These are phyloP conservation scores for Drosophila prosaltans DNA, from an alignment of 1,140 invertebrate genomes.

Conservation along the genomic window DNA sequence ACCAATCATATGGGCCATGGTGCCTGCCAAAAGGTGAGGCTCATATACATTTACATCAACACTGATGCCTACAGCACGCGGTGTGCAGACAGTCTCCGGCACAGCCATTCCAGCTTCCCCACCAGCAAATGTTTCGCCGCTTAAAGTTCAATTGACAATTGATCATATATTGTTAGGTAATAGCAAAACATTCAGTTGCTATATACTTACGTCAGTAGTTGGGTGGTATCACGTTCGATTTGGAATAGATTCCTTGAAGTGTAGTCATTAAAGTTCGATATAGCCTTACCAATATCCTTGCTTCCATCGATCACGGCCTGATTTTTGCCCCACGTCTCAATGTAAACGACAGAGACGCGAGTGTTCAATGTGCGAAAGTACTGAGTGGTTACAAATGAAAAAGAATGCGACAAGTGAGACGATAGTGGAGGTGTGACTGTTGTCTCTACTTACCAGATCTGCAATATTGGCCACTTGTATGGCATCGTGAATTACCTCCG, in stretches of 20 bases:
- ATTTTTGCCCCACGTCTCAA: slow-evolving; percentile 97
- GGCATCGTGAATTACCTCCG: slow-evolving; percentile 96
- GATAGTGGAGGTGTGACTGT: background rate
- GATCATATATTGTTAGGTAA: background rate
- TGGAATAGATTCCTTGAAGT: slow-evolving; percentile 91
- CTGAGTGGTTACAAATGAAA: slow-evolving; percentile 83
- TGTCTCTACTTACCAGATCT: slow-evolving; percentile 90
- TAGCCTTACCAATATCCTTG: slow-evolving; percentile 92
- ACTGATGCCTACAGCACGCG: slow-evolving; percentile 95
- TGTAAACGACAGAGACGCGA: slow-evolving; percentile 95
- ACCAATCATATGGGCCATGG: slow-evolving; percentile 98
- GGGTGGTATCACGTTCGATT: slow-evolving; percentile 93
- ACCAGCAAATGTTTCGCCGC: slow-evolving; percentile 91
- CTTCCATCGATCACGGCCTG: slow-evolving; percentile 91
- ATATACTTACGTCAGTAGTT: slow-evolving; percentile 93
- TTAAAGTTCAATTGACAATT: slow-evolving; percentile 82
- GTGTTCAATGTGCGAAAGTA: slow-evolving; percentile 97
- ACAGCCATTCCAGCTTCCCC: slow-evolving; percentile 96
- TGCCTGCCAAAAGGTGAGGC: slow-evolving; percentile 95
- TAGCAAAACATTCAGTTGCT: background rate
- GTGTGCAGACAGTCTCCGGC: slow-evolving; percentile 94
- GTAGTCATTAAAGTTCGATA: slow-evolving; percentile 96
- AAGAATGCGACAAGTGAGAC: no score
- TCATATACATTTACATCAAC: slow-evolving; percentile 96
- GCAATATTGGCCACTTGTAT: slow-evolving; percentile 98